Evolutionary conservation across 2,797 vertebrate species (phyloP), one percentile per base, ranked within the genome.

Genomic region (Eidolon dupreanum): DNA sequence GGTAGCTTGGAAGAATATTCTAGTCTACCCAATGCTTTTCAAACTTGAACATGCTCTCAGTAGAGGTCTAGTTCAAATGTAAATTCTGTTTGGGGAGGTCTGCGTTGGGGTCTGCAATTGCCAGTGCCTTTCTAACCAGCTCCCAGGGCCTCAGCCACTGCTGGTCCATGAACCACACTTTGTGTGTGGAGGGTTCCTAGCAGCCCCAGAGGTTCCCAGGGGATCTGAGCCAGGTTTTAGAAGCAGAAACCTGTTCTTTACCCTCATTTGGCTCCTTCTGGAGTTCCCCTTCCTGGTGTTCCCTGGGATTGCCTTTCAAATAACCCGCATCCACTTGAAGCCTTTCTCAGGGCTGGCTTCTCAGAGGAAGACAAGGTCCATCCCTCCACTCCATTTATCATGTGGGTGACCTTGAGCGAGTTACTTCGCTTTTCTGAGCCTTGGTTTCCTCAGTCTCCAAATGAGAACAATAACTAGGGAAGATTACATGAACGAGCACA

Each of bases 71-170:
- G 55, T 55, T 59, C 78, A 22, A 43, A n/a, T 0, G 71, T 15
- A 38, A 15, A 20, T 20, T 17, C 55, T 9, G 43, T 55, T 11
- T 8, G 6, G 0, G 53, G 36, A n/a, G 28, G 49, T 26, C 38
- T 31, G n/a, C 11, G 53, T 19, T 24, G 26, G 31, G 36, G 12
- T 24, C 70, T 38, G 57, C 2, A 5, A 5, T 2, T 2, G 68
- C 1, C 43, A 1, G 68, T 2, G 61, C 6, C 1, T 61, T 38
- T 46, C 65, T 17, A 20, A n/a, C 46, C 73, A 19, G 43, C 73
- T 41, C 8, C 17, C 46, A 1, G 31, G 43, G 43, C 3, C 0
- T 6, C 17, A 0, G 0, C 28, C 13, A 41, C 51, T 3, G 43
- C n/a, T 13, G 55, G 53, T 7, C 33, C 46, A 16, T 0, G 3